These are phyloP conservation scores for Xanthia togata DNA, from an alignment of 2,888 invertebrate species.

Conservation along the genomic window DNA sequence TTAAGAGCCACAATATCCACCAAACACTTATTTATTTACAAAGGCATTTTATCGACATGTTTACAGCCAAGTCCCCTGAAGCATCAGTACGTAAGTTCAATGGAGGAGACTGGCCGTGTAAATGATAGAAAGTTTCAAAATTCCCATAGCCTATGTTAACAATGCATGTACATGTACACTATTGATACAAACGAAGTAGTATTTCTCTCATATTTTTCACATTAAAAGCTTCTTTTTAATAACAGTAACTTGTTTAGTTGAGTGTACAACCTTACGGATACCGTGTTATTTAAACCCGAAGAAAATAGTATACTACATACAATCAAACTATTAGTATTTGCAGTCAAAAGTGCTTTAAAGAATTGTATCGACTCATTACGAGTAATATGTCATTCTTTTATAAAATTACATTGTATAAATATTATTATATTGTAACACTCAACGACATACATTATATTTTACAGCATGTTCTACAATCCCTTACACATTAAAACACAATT, in stretches of 20 bases:
- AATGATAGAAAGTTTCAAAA: slow-evolving; percentile 8
- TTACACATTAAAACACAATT: slow-evolving; percentile 45
- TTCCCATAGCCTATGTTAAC: slow-evolving; percentile 26
- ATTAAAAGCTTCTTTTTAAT: slow-evolving; percentile 36
- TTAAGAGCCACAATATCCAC: slow-evolving; percentile 51
- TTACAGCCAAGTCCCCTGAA: slow-evolving; percentile 20
- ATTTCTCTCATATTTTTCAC: slow-evolving; percentile 34
- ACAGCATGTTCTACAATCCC: slow-evolving; percentile 44
- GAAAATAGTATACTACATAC: slow-evolving; percentile 26
- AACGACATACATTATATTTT: slow-evolving; percentile 50
- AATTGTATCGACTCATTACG: slow-evolving; percentile 36
- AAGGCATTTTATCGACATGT: slow-evolving; percentile 56
- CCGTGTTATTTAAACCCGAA: slow-evolving; percentile 24
- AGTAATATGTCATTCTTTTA: slow-evolving; percentile 31
- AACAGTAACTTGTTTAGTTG: slow-evolving; percentile 21
- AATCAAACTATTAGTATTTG: slow-evolving; percentile 21
- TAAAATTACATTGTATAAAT: slow-evolving; percentile 46
- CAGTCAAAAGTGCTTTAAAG: slow-evolving; percentile 48
- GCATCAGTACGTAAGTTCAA: slow-evolving; percentile 26
- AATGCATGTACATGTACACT: slow-evolving; percentile 13
- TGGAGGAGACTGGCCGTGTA: slow-evolving; percentile 14
- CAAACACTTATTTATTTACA: slow-evolving; percentile 60
- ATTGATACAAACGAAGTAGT: slow-evolving; percentile 24
- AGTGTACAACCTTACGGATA: slow-evolving; percentile 39
- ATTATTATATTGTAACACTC: slow-evolving; percentile 48